Conservation (phyloP, 2,797 vertebrate species). For the Cyclopterus lumpus region DNA sequence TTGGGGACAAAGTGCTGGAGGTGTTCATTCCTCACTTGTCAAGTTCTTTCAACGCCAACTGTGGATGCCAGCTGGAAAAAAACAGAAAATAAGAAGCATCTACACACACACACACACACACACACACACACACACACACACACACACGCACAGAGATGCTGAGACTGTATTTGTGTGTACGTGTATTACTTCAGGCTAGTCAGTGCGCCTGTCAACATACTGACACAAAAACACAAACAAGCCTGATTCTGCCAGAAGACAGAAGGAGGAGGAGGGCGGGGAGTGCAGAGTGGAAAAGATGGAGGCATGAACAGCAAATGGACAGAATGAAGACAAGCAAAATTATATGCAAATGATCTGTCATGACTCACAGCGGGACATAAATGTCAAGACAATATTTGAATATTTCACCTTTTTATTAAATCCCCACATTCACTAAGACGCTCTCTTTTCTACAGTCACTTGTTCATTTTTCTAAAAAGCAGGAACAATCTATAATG, state of each 20-base stretch:
- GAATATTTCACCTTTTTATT: conserved; percentile 10
- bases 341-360: not conserved
- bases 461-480: conserved; percentile 2
- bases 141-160: conserved; percentile 8
- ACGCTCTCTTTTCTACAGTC: not conserved
- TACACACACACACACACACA: not conserved
- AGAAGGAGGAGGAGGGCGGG: not conserved
- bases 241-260: conserved; percentile 10
- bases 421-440: not conserved
- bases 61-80: conserved; percentile 2
- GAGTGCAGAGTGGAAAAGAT: not conserved
- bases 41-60: conserved; percentile 7
- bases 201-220: conserved; percentile 31
- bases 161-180: not conserved
- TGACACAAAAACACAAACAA: conserved; percentile 41
- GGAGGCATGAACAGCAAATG: conserved; percentile 2
- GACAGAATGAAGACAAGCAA: not conserved
- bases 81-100: not conserved
- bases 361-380: conserved; percentile 7
- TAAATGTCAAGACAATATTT: conserved; percentile 4
- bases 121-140: not conserved
- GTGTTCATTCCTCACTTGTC: conserved; percentile 38
- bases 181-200: conserved; percentile 37
- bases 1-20: conserved; percentile 3
- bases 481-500: not conserved